phyloP scores from a whole-genome alignment of 2,888 invertebrate species.

The Bombylius discolor region DNA sequence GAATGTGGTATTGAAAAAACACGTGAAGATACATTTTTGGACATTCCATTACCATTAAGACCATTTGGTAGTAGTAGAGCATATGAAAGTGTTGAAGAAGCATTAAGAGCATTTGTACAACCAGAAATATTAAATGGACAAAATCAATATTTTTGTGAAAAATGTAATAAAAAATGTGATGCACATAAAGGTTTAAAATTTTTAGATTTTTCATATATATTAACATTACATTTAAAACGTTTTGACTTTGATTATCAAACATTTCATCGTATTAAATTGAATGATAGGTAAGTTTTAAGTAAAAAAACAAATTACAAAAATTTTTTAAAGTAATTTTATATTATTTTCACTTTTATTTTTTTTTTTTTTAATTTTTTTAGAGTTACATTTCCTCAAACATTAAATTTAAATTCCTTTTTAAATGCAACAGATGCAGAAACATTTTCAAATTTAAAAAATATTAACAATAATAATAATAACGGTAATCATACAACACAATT shows the following conservation, averaged over 20 bases:
- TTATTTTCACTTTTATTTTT: neutral
- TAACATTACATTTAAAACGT: slow-evolving; percentile 75
- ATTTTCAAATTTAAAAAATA: slow-evolving; percentile 14
- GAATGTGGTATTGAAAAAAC: slow-evolving; percentile 74
- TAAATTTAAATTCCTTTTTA: slow-evolving; percentile 66
- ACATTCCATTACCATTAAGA: slow-evolving; percentile 73
- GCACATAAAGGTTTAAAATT: slow-evolving; percentile 85
- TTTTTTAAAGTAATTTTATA: neutral
- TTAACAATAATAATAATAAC: slow-evolving; percentile 13
- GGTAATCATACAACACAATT: slow-evolving; percentile 17
- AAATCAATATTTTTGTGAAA: slow-evolving; percentile 80
- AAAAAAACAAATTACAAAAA: neutral
- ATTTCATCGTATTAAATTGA: slow-evolving; percentile 72
- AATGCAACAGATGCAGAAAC: slow-evolving; percentile 25
- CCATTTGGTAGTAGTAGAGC: slow-evolving; percentile 66
- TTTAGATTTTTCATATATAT: slow-evolving; percentile 69
- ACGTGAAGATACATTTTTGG: slow-evolving; percentile 68
- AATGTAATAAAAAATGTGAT: slow-evolving; percentile 73
- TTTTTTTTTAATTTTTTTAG: slow-evolving; percentile 37
- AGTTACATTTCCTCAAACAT: slow-evolving; percentile 65
- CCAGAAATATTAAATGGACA: slow-evolving; percentile 70
- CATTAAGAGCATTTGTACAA: slow-evolving; percentile 67
- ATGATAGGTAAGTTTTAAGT: slow-evolving; percentile 54
- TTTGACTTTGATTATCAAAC: slow-evolving; percentile 82
- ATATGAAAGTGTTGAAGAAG: slow-evolving; percentile 72